Base-by-base conservation (phyloP, 2,113 vertebrate species). In the Cichladusa arquata region DNA sequence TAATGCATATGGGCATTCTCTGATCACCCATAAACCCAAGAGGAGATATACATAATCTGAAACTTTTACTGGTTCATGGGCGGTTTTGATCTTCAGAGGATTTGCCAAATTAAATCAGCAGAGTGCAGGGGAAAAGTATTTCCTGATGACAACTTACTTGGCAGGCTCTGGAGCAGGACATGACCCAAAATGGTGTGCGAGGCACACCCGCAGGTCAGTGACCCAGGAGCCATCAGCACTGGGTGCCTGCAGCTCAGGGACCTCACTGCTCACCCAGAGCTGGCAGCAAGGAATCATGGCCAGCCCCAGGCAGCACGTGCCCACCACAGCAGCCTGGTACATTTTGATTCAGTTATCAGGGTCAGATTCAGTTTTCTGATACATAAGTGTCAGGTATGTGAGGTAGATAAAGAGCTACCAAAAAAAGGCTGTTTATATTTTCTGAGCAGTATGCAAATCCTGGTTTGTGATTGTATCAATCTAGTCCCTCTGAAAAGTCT, bases 171-270 rank as follows among this genome's bases (percentile, higher is more conserved):
- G 42, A 47, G 69, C 33, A n/a, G 73, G 47, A 73, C 0, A 1
- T 58, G 50, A 50, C 44, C 86, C 58, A 38, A 72, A 45, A 19
- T 0, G 1, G 4, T 31, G 44, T 19, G 14, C 26, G 51, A 61
- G 51, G 26, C 51, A 61, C 54, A 29, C 8, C 65, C 54, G 20
- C 0, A 5, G 50, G 29, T 33, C 4, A 6, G 26, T 5, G 2
- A 20, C 47, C 62, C 0, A 0, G 64, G 38, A 84, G 9, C 51
- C 0, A 0, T n/a, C 1, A 3, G 51, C 3, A 1, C 42, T 0
- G 12, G 14, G 12, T 79, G 29, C 45, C 58, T 48, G n/a, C 20
- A 67, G 28, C 36, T 19, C 17, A 14, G 26, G 31, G 57, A 58
- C 34, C 0, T 4, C 5, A 7, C 19, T 8, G 69, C 60, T 81